Evolutionary conservation across 2,113 vertebrate species (phyloP).

Genomic region (Notechis scutatus): DNA sequence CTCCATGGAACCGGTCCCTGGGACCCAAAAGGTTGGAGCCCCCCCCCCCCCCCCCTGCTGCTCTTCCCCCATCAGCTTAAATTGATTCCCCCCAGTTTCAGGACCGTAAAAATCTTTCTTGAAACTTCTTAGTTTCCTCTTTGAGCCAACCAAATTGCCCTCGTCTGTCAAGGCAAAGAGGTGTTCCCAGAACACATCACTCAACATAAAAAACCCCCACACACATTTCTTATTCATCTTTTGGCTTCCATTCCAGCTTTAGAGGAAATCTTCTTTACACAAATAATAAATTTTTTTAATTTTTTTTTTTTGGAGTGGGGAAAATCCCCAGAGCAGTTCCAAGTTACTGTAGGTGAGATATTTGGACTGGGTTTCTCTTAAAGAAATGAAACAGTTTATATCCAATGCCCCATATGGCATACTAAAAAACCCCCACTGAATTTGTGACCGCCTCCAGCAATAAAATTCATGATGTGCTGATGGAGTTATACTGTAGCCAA

Average conservation of each 20-base stretch:
- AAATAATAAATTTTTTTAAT: background rate
- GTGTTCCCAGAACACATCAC: background rate
- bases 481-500: background rate
- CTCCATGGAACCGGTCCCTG: too few relatives aligned
- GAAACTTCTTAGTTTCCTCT: background rate
- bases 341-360: background rate
- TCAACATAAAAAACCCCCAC: background rate
- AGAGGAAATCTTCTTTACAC: background rate
- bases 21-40: too few relatives aligned
- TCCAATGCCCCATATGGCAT: background rate
- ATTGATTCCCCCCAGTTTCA: background rate
- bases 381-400: background rate
- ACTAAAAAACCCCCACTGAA: background rate
- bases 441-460: background rate
- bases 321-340: background rate
- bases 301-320: background rate
- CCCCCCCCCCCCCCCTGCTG: too few relatives aligned
- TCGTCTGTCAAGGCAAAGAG: background rate
- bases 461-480: background rate
- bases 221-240: background rate
- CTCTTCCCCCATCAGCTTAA: background rate
- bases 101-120: background rate
- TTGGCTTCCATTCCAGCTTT: background rate
- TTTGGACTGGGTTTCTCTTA: background rate
- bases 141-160: background rate